These are phyloP conservation scores for Drosophila neonasuta DNA, from an alignment of 2,888 invertebrate genomes.

Conservation along the genomic window DNA sequence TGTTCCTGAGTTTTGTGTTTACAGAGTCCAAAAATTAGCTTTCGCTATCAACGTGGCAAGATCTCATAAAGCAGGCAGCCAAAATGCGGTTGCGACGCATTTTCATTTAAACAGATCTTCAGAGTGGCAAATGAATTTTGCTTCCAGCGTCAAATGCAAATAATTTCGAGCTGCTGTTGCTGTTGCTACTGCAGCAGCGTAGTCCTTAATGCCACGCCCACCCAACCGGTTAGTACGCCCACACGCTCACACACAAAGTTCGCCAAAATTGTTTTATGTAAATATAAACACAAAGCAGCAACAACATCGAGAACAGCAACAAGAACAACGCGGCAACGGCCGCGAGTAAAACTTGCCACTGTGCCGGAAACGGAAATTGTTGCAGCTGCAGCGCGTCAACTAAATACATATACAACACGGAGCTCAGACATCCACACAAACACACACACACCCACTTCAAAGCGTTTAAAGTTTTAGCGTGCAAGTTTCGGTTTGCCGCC, in stretches of 20 bases:
- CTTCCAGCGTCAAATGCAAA: constrained; percentile 62
- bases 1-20: constrained; percentile 23
- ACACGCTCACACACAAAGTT: constrained; percentile 49
- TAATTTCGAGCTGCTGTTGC: constrained; percentile 51
- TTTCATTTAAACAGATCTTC: constrained; percentile 28
- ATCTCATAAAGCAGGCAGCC: constrained; percentile 43
- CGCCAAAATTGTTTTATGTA: constrained; percentile 74
- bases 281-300: constrained; percentile 63
- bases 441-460: constrained; percentile 16
- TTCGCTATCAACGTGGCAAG: constrained; percentile 22
- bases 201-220: constrained; percentile 32
- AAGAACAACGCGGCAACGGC: constrained; percentile 15
- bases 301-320: constrained; percentile 29
- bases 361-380: constrained; percentile 74
- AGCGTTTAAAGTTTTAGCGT: constrained; percentile 55
- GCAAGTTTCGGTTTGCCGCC: constrained; percentile 48
- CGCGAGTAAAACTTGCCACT: constrained; percentile 43
- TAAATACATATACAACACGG: constrained; percentile 44
- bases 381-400: constrained; percentile 70
- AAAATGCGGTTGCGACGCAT: constrained; percentile 22
- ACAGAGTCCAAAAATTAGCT: constrained; percentile 38
- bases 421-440: constrained; percentile 8
- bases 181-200: background rate
- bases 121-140: constrained; percentile 53
- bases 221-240: constrained; percentile 36